Evolutionary conservation across 2,888 invertebrate genomes (phyloP), one percentile per base, ranked within the genome.

Genomic region (Ethmia dodecea): DNA sequence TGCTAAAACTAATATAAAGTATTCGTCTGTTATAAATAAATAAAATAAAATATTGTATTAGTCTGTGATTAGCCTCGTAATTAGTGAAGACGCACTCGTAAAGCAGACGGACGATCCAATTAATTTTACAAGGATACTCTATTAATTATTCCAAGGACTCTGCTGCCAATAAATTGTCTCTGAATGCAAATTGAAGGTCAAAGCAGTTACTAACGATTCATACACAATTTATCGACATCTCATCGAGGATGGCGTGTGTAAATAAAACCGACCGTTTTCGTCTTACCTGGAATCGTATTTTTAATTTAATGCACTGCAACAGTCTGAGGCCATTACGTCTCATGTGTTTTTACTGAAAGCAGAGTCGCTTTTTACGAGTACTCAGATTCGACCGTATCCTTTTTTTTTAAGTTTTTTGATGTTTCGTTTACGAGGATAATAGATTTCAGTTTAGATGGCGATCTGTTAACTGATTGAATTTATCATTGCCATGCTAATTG

Each of bases 331-430:
- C 58, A 62, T 62, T 59, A 59, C 50, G 42, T 44, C 55, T 54
- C n/a, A n/a, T n/a, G 60, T 55, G 53, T 56, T 62, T 48, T 63
- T 60, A 49, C 60, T 56, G 56, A 65, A 68, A 63, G 56, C 58
- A 52, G 49, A 45, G 6, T 26, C 11, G 3, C 54, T 55, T 64
- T 69, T 69, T 67, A 66, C 58, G 61, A 60, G 54, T 46, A 47
- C 54, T 51, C 55, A 41, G 63, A 55, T 67, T 55, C 52, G 47
- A 49, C 57, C 55, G 53, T 55, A 65, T 65, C 56, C 59, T 64
- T 52, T 44, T 42, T 45, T 77, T 76, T 74, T 60, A 69, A 76
- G 79, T 77, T 22, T 22, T n/a, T n/a, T 22, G 22, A 22, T n/a
- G 22, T 39, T 27, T 39, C 34, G 34, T 34, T 34, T 32, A 28